phyloP scores from a whole-genome alignment of 1,140 invertebrate genomes.

The Drosophila melanica region DNA sequence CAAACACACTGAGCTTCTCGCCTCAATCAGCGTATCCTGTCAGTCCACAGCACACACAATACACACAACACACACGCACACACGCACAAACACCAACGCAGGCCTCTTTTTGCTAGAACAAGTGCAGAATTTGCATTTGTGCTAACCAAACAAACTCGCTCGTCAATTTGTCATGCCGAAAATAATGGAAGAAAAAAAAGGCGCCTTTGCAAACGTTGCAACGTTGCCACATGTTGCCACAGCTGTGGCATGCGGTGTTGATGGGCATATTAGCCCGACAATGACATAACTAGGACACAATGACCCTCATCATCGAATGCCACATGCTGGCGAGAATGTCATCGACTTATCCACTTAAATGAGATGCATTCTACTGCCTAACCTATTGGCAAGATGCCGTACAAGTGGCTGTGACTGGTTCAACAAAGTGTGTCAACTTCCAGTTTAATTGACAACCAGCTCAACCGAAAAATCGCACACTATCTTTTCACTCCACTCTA shows the following conservation, averaged over 20 bases:
- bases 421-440: neutral
- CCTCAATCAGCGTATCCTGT: conserved; percentile 22
- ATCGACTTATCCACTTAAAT: neutral
- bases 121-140: conserved; percentile 45
- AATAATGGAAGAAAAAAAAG: conserved; percentile 11
- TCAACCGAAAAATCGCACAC: no score
- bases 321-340: neutral
- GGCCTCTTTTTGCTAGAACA: conserved; percentile 16
- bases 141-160: conserved; percentile 22
- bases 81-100: neutral
- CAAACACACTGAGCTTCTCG: conserved; percentile 61
- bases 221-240: neutral
- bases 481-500: no score
- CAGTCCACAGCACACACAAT: neutral
- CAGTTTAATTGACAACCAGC: neutral
- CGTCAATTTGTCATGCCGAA: conserved; percentile 38
- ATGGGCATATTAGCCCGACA: conserved; percentile 17
- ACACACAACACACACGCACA: neutral
- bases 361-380: neutral
- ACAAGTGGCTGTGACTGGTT: neutral
- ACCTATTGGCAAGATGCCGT: neutral
- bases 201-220: neutral
- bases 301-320: conserved; percentile 6
- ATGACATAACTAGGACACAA: conserved; percentile 21
- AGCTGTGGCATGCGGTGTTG: conserved; percentile 5